Conservation (phyloP, 1,140 invertebrate genomes). For the Propsilocerus akamusi region DNA sequence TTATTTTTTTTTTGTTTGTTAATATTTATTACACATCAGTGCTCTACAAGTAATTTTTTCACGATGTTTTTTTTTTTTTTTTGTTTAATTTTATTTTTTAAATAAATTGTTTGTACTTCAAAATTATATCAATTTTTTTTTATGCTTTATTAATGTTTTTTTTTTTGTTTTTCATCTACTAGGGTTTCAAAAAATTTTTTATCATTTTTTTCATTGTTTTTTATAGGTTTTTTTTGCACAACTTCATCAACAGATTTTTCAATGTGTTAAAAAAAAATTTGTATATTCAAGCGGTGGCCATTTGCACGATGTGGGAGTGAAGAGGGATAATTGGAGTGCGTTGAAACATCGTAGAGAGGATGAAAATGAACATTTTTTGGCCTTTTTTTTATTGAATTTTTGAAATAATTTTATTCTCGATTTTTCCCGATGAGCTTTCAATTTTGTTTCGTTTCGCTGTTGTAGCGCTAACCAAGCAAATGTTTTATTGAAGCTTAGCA, state of each 20-base stretch:
- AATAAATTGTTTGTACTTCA: slow-evolving; percentile 3
- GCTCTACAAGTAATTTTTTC: slow-evolving; percentile 3
- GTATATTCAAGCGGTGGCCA: too few relatives aligned
- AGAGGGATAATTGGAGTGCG: too few relatives aligned
- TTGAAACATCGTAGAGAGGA: too few relatives aligned
- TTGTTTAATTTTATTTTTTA: slow-evolving; percentile 2
- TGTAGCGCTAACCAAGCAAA: too few relatives aligned
- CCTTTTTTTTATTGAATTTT: too few relatives aligned
- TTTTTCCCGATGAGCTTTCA: too few relatives aligned
- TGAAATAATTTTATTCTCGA: too few relatives aligned
- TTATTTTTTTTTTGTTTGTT: background rate
- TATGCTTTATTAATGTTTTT: background rate
- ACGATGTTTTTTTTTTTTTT: background rate
- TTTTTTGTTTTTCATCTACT: background rate
- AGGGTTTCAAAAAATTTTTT: background rate
- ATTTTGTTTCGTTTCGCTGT: too few relatives aligned
- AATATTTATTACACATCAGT: slow-evolving; percentile 4
- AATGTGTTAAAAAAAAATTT: too few relatives aligned
- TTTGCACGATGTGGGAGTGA: too few relatives aligned
- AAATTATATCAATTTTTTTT: slow-evolving; percentile 3
- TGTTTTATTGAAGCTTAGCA: too few relatives aligned
- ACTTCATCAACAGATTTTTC: background rate
- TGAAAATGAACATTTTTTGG: too few relatives aligned
- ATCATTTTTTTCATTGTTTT: background rate
- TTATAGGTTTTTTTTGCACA: slow-evolving; percentile 2